Conservation (phyloP, 2,888 invertebrate species). For the Plemyria rubiginata region DNA sequence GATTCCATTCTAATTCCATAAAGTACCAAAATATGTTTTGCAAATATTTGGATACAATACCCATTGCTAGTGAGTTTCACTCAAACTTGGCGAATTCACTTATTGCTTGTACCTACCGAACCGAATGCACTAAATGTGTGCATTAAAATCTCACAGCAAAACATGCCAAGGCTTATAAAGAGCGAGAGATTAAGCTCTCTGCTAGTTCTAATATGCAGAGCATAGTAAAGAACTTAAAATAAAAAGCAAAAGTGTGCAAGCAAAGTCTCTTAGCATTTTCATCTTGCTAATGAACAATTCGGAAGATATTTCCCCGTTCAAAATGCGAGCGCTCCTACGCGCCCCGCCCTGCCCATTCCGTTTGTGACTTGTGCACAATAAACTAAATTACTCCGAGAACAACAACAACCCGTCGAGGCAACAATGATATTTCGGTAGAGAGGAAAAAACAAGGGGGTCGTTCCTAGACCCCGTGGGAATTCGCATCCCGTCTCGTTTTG, state of each 20-base stretch:
- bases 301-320: slow-evolving; percentile 58
- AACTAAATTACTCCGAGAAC: slow-evolving; percentile 75
- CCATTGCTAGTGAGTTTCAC: no score
- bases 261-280: slow-evolving; percentile 38
- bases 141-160: not conserved
- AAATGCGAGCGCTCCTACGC: slow-evolving; percentile 56
- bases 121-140: not conserved
- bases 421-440: slow-evolving; percentile 76
- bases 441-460: slow-evolving; percentile 78
- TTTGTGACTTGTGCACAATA: slow-evolving; percentile 70
- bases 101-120: no score
- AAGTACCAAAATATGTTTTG: no score
- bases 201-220: slow-evolving; percentile 7
- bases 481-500: slow-evolving; percentile 65
- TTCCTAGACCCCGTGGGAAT: slow-evolving; percentile 75
- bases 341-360: slow-evolving; percentile 53
- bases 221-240: slow-evolving; percentile 19
- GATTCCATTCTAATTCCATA: no score
- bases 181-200: not conserved
- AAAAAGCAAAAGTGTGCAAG: slow-evolving; percentile 32
- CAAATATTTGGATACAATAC: no score
- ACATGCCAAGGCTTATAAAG: not conserved
- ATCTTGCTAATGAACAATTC: slow-evolving; percentile 52
- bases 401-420: slow-evolving; percentile 59
- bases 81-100: no score